phyloP scores from a whole-genome alignment of 1,140 invertebrate genomes.

The Lucilia cuprina region DNA sequence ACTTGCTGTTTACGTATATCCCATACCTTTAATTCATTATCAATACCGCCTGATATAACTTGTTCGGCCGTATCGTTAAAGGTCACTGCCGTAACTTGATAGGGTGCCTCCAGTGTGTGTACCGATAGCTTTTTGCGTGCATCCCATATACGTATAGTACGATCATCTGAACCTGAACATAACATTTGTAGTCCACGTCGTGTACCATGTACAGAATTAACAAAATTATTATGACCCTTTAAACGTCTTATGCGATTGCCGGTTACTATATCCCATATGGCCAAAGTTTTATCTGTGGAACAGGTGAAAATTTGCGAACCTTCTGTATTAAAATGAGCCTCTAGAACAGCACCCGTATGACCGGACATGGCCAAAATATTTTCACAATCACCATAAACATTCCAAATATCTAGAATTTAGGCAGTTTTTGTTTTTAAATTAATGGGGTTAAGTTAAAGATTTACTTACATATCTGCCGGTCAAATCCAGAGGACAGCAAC shows the following conservation, averaged over 20 bases:
- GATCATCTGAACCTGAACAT: conserved; percentile 95
- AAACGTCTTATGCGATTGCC: conserved; percentile 89
- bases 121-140: conserved; percentile 80
- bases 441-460: not conserved
- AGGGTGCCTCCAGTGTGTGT: conserved; percentile 82
- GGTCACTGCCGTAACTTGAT: conserved; percentile 87
- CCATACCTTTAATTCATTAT: conserved; percentile 99
- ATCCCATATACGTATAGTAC: conserved; percentile 91
- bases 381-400: conserved; percentile 97
- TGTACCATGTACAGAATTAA: conserved; percentile 83
- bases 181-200: conserved; percentile 87
- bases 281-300: conserved; percentile 93
- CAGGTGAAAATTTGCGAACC: conserved; percentile 89
- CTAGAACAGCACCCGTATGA: conserved; percentile 96
- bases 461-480: conserved; percentile 92
- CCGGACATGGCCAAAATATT: conserved; percentile 92
- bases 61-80: conserved; percentile 98
- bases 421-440: not conserved
- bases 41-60: conserved; percentile 89
- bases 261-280: conserved; percentile 92
- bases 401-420: conserved; percentile 86
- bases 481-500: conserved; percentile 94
- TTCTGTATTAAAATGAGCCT: conserved; percentile 95
- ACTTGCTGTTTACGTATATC: conserved; percentile 92
- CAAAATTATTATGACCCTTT: conserved; percentile 90